Base-by-base conservation (phyloP, 1,140 invertebrate genomes). In the Adelges cooleyi region DNA sequence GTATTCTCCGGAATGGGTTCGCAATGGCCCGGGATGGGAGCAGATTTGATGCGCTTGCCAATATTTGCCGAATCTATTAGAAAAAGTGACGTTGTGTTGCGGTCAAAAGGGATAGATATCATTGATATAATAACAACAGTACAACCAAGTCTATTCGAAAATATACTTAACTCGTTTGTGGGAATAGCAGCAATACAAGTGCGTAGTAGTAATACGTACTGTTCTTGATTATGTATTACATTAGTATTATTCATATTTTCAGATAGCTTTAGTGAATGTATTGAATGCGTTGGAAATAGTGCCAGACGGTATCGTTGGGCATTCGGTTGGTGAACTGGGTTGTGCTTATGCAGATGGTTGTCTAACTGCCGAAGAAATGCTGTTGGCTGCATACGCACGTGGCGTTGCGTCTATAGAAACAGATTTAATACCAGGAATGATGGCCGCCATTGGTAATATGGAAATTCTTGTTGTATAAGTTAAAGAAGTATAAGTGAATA, bases 181-280 rank as follows among this genome's bases (percentile, higher is more conserved):
- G 80, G 80, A 33, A 89, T 88, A 69, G 81, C 85, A 50, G 88
- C 92, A 17, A 84, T 96, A 65, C 89, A 90, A 77, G 85, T 87
- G n/a, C n/a, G n/a, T n/a, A 13, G 13, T 8, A 6, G 36, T 8
- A 6, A 13, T 8, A n/a, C 13, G 38, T 6, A 20, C 5, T 3
- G 5, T 33, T 33, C 5, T 11, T 33, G 11, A 33, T 6, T 33
- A 33, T 33, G 5, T 33, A 33, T 33, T n/a, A n/a, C 11, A 6
- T 33, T 9, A 52, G 20, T n/a, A 5, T 8, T 18, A 9, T 48
- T n/a, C n/a, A n/a, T n/a, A n/a, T 46, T 68, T 36, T 22, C 65
- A 83, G 76, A 83, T 92, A 68, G 88, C 84, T 27, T 72, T 93
- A 1, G 82, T 88, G 1, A 81, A 85, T 70, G 46, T 81, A 17